Base-by-base conservation (phyloP, 2,888 invertebrate genomes). In the Crossocerus cetratus region DNA sequence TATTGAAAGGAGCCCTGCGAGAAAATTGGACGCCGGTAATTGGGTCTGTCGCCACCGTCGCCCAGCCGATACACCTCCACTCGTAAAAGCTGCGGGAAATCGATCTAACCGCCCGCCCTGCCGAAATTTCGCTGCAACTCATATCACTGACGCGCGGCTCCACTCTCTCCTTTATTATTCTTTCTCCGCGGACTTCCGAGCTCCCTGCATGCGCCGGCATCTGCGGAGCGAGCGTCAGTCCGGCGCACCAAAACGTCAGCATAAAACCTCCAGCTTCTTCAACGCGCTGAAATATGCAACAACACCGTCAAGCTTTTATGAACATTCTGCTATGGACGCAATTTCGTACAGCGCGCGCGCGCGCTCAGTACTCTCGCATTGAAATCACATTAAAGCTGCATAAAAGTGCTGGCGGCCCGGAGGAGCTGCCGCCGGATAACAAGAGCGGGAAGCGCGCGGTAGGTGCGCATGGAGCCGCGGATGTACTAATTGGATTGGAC, bases 401-500 rank as follows among this genome's bases (percentile, higher is more conserved):
- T 73, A 54, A 64, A 73, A 76, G 69, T 69, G 69, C 63, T 45
- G 16, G 57, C 44, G 49, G 43, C 45, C 62, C 49, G 55, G 32
- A 32, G 32, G n/a, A n/a, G n/a, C n/a, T n/a, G n/a, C 42, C 20
- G 49, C 44, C 55, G 62, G 59, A 44, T 56, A 64, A 21, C 57
- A 20, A 23, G 32, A 58, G 58, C n/a, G 21, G 45, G 53, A 59
- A 32, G 13, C n/a, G n/a, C n/a, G n/a, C n/a, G n/a, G n/a, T n/a
- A n/a, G n/a, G n/a, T n/a, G 5, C 18, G 32, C 18, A 23, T 49
- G 49, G 56, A 57, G 32, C 2, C 58, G 22, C 54, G n/a, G 67
- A 43, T 69, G n/a, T n/a, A 67, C 69, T 85, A 85, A 85, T 85
- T 76, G 75, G 75, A 83, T 83, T 76, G 75, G 63, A 69, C 57